Conservation (phyloP, 2,113 vertebrate genomes). For the Indicator indicator region DNA sequence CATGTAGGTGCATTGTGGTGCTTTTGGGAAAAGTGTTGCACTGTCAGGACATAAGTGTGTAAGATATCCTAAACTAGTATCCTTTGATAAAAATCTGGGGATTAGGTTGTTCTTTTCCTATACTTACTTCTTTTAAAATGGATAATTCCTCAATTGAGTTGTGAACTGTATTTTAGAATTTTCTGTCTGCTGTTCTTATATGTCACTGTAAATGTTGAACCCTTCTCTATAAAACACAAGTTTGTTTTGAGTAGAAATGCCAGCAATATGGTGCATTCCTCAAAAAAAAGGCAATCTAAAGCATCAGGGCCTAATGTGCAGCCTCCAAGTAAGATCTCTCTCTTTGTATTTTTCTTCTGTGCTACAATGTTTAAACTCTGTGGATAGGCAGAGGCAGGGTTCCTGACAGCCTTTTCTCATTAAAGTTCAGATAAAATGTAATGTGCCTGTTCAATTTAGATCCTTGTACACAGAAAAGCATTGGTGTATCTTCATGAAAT, state of each 20-base stretch:
- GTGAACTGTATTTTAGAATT: neutral
- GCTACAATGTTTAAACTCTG: neutral
- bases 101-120: neutral
- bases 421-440: slow-evolving; percentile 21
- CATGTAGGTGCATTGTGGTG: neutral
- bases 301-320: neutral
- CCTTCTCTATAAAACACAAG: neutral
- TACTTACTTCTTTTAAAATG: neutral
- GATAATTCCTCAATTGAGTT: neutral
- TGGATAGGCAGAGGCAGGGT: neutral
- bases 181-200: neutral
- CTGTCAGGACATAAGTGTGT: neutral
- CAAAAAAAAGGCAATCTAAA: neutral
- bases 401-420: neutral
- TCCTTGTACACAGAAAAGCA: slow-evolving; percentile 14
- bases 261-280: neutral
- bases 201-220: neutral
- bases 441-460: slow-evolving; percentile 19
- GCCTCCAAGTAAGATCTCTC: neutral
- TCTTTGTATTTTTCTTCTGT: neutral
- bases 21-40: neutral
- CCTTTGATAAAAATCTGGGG: neutral
- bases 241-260: neutral
- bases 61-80: neutral
- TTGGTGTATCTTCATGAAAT: slow-evolving; percentile 45